Base-by-base conservation (phyloP, 1,140 invertebrate genomes). In the Caerostris darwini region DNA sequence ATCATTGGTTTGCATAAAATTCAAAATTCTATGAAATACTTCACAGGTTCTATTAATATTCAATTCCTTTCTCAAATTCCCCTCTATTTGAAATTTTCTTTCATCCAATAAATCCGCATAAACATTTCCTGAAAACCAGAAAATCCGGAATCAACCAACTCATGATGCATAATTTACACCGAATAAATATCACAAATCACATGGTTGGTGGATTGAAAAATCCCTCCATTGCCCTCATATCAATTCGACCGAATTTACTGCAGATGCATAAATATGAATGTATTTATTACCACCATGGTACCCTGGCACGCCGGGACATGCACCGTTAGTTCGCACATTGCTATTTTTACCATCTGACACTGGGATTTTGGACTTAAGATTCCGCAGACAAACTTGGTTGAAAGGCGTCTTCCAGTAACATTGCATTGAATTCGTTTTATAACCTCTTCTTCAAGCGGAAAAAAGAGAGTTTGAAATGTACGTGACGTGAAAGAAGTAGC, bases 341-440 rank as follows among this genome's bases (percentile, higher is more conserved):
- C 19, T 57, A 58, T 83, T 58, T 83, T n/a, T 34, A 57, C 14
- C 17, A 19, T 5, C 54, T n/a, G 56, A 58, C 54, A 83, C 53
- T 57, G 14, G 56, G 56, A 57, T 14, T 19, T 34, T 34, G 6
- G 54, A 83, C 54, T 83, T 83, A 83, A 83, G 54, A 83, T 83
- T 83, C 82, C 14, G 54, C 14, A 83, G 54, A 58, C 82, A 56
- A 58, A 83, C 54, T 56, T 17, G 14, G n/a, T 19, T 8, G 54
- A 83, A 83, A 83, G 7, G 54, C 53, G 3, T 19, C 82, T 56
- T 56, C 12, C 14, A 57, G 82, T 83, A 83, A 58, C 6, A 58
- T 83, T 57, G 82, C 54, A 58, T 83, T 57, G 82, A 83, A 57
- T 83, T 57, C 54, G 82, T 83, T 83, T 83, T 83, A 83, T 19